Evolutionary conservation across 1,140 invertebrate species (phyloP).

Genomic region (Cardiocondyla obscurior): DNA sequence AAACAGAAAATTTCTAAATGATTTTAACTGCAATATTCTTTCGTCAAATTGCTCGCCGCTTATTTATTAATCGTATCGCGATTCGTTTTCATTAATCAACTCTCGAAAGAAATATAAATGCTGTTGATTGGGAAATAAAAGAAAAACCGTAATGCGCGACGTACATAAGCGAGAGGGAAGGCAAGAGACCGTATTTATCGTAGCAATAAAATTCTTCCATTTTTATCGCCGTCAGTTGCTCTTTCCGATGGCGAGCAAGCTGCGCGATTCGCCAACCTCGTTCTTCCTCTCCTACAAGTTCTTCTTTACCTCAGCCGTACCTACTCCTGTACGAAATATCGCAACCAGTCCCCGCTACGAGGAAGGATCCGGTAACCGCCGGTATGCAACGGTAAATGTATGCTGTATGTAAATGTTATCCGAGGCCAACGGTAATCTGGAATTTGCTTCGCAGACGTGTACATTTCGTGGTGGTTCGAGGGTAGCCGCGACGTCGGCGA

Average conservation of each 20-base stretch:
- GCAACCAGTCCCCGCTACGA: slow-evolving; percentile 28
- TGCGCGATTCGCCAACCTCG: neutral
- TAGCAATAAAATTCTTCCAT: slow-evolving; percentile 67
- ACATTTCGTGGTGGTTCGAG: slow-evolving; percentile 67
- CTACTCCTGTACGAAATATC: slow-evolving; percentile 50
- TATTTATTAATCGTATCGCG: neutral
- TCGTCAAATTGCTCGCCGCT: neutral
- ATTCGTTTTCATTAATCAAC: neutral
- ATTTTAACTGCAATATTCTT: neutral
- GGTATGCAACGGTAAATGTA: slow-evolving; percentile 75
- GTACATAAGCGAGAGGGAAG: neutral
- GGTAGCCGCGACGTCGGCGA: slow-evolving; percentile 54
- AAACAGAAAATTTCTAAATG: neutral
- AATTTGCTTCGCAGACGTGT: slow-evolving; percentile 74
- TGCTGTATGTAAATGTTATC: slow-evolving; percentile 81
- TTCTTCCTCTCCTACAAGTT: neutral
- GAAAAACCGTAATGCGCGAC: slow-evolving; percentile 2
- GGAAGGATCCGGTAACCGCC: slow-evolving; percentile 59
- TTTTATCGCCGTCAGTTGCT: slow-evolving; percentile 54
- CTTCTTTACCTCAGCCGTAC: slow-evolving; percentile 21
- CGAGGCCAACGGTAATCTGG: slow-evolving; percentile 78
- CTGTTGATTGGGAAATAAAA: too few relatives aligned
- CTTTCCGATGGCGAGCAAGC: slow-evolving; percentile 4
- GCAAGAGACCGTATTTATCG: slow-evolving; percentile 57
- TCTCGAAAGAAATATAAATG: neutral